Conservation (phyloP, 2,888 invertebrate genomes). For the Diplazon laetatorius region DNA sequence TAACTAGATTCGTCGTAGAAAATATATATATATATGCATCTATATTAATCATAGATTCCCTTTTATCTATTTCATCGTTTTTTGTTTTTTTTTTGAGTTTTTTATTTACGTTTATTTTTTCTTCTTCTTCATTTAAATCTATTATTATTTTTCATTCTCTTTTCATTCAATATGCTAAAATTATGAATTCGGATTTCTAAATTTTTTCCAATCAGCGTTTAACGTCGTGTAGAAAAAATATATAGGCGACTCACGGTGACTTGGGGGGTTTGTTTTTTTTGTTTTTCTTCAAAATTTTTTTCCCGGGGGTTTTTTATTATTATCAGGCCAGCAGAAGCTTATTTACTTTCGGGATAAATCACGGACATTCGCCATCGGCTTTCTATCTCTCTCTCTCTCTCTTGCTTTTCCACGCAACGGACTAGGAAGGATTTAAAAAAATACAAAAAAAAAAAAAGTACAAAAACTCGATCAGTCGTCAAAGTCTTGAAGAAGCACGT, state of each 20-base stretch:
- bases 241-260: conserved; percentile 63
- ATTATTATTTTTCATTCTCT: conserved; percentile 1
- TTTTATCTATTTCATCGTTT: conserved; percentile 10
- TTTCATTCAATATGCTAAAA: conserved; percentile 34
- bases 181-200: conserved; percentile 49
- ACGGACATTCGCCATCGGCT: conserved; percentile 13
- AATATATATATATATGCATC: conserved; percentile 56
- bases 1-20: conserved; percentile 49
- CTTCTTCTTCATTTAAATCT: too few relatives aligned
- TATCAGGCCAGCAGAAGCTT: conserved; percentile 11
- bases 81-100: conserved; percentile 5
- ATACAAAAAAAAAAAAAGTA: background rate
- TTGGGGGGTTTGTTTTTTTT: conserved; percentile 48
- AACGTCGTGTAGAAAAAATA: conserved; percentile 63
- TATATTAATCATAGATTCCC: conserved; percentile 29
- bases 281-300: too few relatives aligned
- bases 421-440: background rate
- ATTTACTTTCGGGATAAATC: background rate
- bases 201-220: conserved; percentile 60
- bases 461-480: background rate
- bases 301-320: too few relatives aligned
- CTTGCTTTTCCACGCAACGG: background rate
- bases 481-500: background rate
- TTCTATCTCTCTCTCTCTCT: too few relatives aligned
- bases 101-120: too few relatives aligned